Conservation (phyloP, 2,888 invertebrate species). For the Nephrotoma appendiculata region DNA sequence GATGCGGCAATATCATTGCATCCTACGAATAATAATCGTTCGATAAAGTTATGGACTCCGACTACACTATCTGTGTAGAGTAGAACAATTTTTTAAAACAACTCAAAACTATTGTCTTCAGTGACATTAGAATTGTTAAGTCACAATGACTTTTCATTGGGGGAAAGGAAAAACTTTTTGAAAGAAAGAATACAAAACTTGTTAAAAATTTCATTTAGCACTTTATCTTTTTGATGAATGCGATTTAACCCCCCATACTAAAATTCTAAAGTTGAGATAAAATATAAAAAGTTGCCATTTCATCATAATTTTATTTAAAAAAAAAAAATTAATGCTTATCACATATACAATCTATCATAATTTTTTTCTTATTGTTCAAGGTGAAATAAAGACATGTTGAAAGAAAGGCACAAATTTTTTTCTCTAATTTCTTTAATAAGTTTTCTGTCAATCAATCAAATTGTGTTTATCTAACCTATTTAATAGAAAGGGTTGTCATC, state of each 20-base stretch:
- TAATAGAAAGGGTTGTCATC: neutral
- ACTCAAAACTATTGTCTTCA: neutral
- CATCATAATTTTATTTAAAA: neutral
- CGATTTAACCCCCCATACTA: neutral
- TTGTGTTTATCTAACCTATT: neutral
- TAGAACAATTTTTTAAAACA: too few relatives aligned
- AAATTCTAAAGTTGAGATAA: neutral
- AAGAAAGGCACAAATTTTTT: neutral
- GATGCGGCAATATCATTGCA: too few relatives aligned
- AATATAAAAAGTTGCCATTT: neutral
- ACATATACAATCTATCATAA: neutral
- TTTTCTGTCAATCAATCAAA: neutral
- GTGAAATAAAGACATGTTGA: neutral
- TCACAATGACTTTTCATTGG: neutral
- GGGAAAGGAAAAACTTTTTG: neutral
- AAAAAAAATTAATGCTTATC: neutral
- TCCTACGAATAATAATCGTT: too few relatives aligned
- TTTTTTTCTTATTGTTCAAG: neutral
- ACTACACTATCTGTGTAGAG: too few relatives aligned
- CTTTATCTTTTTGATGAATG: neutral
- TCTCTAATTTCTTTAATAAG: neutral
- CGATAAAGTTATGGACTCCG: too few relatives aligned
- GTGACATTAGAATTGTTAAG: neutral
- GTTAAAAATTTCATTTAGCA: neutral
- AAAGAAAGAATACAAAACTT: neutral